These are phyloP conservation scores for Lepilemur septentrionalis DNA, from an alignment of 2,797 vertebrate species.

Conservation along the genomic window DNA sequence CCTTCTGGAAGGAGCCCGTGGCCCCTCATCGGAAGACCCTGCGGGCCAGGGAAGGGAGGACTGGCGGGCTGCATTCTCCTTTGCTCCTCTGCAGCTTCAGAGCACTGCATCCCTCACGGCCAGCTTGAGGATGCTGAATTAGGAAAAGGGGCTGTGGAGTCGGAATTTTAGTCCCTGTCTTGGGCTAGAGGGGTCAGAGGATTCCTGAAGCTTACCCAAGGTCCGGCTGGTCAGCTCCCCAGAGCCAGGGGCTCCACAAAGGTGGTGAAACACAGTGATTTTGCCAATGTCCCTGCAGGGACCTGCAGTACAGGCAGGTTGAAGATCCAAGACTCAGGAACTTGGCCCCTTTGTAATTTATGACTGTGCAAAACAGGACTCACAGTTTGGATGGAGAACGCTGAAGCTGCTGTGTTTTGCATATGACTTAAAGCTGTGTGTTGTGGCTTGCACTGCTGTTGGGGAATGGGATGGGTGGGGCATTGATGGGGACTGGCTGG, in stretches of 20 bases:
- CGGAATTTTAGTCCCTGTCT: not conserved
- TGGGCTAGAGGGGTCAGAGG: not conserved
- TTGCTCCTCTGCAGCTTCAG: not conserved
- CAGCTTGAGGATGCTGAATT: not conserved
- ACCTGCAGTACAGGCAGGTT: not conserved
- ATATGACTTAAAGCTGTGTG: constrained; percentile 45
- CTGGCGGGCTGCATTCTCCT: not conserved
- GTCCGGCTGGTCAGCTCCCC: not conserved
- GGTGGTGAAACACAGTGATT: not conserved
- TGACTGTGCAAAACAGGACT: constrained; percentile 11
- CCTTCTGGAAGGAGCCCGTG: not conserved
- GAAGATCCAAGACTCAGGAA: constrained; percentile 38
- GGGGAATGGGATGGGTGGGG: not conserved
- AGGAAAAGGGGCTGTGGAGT: not conserved
- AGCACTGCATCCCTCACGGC: not conserved
- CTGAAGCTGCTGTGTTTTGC: constrained; percentile 35
- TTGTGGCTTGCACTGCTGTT: constrained; percentile 43
- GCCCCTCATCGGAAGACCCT: not conserved
- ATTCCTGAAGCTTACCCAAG: not conserved
- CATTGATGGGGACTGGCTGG: not conserved
- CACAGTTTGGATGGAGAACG: constrained; percentile 42
- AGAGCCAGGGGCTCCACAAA: not conserved
- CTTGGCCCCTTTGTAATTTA: not conserved
- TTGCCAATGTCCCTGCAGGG: not conserved
- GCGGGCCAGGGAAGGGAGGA: not conserved